Conservation (phyloP, 2,113 vertebrate species). For the Leucosticte australis region DNA sequence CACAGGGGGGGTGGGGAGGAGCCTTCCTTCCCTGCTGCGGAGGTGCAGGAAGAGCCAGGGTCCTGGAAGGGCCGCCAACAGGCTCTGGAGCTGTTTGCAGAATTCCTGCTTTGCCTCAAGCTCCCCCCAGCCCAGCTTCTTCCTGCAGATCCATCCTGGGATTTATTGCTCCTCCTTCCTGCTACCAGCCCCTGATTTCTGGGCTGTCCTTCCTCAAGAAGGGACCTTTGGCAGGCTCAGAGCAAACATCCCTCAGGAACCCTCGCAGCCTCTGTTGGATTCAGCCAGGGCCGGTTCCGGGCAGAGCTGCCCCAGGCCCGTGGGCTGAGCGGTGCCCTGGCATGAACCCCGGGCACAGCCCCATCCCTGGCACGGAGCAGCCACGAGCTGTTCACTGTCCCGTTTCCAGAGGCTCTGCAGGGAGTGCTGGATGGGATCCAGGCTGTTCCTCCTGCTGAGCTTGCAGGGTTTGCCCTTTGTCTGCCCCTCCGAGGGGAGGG, state of each 20-base stretch:
- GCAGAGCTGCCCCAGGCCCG: background rate
- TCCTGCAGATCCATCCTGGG: background rate
- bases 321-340: background rate
- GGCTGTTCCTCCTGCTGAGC: background rate
- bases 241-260: background rate
- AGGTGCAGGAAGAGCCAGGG: background rate
- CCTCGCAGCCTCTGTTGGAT: background rate
- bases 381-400: constrained; percentile 22
- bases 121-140: background rate
- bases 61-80: background rate
- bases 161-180: background rate
- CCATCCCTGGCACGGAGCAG: background rate
- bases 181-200: background rate
- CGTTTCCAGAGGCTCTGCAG: background rate
- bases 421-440: constrained; percentile 6
- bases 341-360: background rate
- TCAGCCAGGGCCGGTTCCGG: background rate
- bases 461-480: constrained; percentile 26
- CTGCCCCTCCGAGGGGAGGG: background rate
- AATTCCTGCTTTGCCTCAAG: background rate
- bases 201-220: background rate
- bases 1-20: background rate
- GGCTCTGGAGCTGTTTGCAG: background rate
- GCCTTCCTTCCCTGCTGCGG: background rate
- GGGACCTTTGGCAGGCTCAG: background rate